A percentile compares a stretch with the other conserved stretches of the same genome.
Conservation (phyloP, 2,113 vertebrate genomes). For the Brienomyrus brachyistius region DNA sequence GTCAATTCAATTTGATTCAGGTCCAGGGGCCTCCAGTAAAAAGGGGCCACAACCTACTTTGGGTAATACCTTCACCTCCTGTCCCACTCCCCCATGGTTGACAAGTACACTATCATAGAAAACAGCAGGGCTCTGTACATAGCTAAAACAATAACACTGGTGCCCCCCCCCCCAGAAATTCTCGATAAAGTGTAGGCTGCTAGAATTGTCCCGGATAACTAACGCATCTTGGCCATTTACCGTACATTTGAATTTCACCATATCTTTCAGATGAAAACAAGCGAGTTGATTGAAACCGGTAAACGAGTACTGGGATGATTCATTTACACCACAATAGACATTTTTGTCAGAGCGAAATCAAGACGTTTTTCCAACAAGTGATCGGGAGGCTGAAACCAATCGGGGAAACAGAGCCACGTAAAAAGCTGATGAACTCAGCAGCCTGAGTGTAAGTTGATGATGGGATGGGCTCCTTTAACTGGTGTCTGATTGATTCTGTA, state of each 20-base stretch:
- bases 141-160: not conserved
- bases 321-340: not conserved
- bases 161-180: not conserved
- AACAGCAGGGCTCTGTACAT: not conserved
- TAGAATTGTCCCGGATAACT: not conserved
- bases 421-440: not conserved
- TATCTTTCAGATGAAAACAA: not conserved
- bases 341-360: not conserved
- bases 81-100: not conserved
- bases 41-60: not conserved
- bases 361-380: not conserved
- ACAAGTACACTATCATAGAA: not conserved
- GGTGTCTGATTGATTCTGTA: not conserved
- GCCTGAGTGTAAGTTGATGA: not conserved
- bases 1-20: not conserved
- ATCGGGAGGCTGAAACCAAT: not conserved
- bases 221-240: not conserved
- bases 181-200: not conserved
- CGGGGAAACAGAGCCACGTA: not conserved
- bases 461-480: not conserved
- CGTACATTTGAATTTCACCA: not conserved
- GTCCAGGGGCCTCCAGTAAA: not conserved
- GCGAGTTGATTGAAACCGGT: not conserved
- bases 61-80: not conserved
- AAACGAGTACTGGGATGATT: not conserved